These are phyloP conservation scores for Brachionus calyciflorus DNA, from an alignment of 1,140 invertebrate species.

Conservation along the genomic window DNA sequence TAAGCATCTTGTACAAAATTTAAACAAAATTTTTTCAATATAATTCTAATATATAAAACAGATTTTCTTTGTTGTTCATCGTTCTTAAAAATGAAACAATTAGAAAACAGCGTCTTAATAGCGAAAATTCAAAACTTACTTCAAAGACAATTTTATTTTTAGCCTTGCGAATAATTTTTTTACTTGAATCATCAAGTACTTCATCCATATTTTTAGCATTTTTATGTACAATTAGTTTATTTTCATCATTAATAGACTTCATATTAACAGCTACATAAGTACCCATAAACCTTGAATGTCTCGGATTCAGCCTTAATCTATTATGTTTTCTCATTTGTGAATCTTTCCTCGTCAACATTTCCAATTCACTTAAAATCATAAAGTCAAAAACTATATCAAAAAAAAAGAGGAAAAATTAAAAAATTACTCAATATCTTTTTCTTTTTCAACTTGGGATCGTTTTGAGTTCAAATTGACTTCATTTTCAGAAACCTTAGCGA, in stretches of 20 bases:
- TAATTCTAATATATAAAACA: constrained; percentile 28
- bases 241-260: constrained; percentile 46
- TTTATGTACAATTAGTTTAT: constrained; percentile 45
- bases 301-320: constrained; percentile 23
- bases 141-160: constrained; percentile 43
- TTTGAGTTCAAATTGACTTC: constrained; percentile 43
- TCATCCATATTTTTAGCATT: constrained; percentile 33
- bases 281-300: constrained; percentile 45
- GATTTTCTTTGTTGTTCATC: constrained; percentile 44
- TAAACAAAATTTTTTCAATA: constrained; percentile 30
- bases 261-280: constrained; percentile 32
- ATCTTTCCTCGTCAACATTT: background rate
- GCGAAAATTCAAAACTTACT: background rate
- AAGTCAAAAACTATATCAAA: background rate
- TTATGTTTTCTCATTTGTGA: constrained; percentile 30
- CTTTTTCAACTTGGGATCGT: constrained; percentile 18
- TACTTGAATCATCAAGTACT: background rate
- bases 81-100: background rate
- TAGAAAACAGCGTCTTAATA: background rate
- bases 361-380: background rate
- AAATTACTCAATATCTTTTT: constrained; percentile 7
- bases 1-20: constrained; percentile 13
- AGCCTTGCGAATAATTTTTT: background rate
- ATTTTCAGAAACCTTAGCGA: constrained; percentile 24
- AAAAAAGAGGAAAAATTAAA: background rate